Percentiles rank a stretch among this genome's conserved stretches.
Evolutionary conservation across 1,140 invertebrate species (phyloP).

Genomic region (Laupala kohalensis): DNA sequence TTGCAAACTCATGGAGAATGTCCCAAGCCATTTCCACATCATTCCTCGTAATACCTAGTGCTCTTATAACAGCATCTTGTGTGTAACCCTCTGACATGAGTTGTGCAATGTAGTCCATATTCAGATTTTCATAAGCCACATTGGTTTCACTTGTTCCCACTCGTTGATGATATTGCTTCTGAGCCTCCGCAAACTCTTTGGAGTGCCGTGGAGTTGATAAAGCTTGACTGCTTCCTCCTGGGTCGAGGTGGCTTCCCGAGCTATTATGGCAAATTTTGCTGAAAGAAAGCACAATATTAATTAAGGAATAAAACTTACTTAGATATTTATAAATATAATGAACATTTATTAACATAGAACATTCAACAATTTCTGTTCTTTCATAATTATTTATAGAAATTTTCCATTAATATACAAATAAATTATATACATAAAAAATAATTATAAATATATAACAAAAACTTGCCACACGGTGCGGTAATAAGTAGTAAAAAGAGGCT

Average conservation of each 20-base stretch:
- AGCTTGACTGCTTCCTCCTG: background rate
- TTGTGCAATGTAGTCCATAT: slow-evolving; percentile 77
- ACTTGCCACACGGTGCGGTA: too few relatives aligned
- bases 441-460: too few relatives aligned
- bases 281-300: slow-evolving; percentile 2
- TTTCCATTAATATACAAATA: too few relatives aligned
- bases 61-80: slow-evolving; percentile 77
- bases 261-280: slow-evolving; percentile 3
- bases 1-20: slow-evolving; percentile 83
- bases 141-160: slow-evolving; percentile 2
- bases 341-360: too few relatives aligned
- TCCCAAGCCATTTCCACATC: slow-evolving; percentile 90
- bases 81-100: slow-evolving; percentile 79
- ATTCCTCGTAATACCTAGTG: slow-evolving; percentile 79
- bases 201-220: background rate
- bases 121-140: slow-evolving; percentile 70
- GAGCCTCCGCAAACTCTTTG: slow-evolving; percentile 1
- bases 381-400: too few relatives aligned
- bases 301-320: background rate
- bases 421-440: too few relatives aligned
- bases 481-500: too few relatives aligned
- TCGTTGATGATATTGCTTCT: slow-evolving; percentile 6
- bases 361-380: too few relatives aligned
- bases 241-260: slow-evolving; percentile 9
- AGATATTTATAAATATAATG: background rate